A percentile compares a stretch with the other conserved stretches of the same genome.
Conservation (phyloP, 2,888 invertebrate species). For the Nemotelus nigrinus region DNA sequence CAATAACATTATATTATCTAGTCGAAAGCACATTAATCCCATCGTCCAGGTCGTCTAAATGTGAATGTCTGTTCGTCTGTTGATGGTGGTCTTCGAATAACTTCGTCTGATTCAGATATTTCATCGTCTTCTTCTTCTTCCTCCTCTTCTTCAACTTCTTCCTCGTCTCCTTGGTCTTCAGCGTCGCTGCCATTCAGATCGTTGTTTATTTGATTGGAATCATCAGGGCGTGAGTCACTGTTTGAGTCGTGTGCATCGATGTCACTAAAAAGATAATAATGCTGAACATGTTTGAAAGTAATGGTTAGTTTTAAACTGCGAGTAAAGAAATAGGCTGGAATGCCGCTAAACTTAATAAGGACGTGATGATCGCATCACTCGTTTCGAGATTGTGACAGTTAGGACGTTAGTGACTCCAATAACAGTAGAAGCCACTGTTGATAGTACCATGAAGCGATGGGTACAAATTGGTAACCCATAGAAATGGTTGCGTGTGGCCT, state of each 20-base stretch:
- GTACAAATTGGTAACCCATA: too few species aligned
- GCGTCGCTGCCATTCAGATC: background rate
- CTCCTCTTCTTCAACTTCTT: constrained; percentile 45
- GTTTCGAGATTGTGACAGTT: too few species aligned
- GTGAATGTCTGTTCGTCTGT: constrained; percentile 12
- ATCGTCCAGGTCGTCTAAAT: background rate
- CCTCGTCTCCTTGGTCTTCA: constrained; percentile 12
- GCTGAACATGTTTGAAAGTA: too few species aligned
- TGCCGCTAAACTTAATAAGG: too few species aligned
- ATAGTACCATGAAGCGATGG: too few species aligned
- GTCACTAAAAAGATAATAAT: constrained; percentile 7
- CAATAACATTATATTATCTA: constrained; percentile 3
- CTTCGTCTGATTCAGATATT: constrained; percentile 53
- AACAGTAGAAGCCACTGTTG: too few species aligned
- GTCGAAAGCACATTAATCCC: background rate
- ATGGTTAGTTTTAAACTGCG: too few species aligned
- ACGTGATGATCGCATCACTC: too few species aligned
- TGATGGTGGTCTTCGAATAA: constrained; percentile 50
- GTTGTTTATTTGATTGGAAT: background rate
- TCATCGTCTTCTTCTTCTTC: constrained; percentile 53
- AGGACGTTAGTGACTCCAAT: too few species aligned
- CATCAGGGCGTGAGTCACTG: background rate
- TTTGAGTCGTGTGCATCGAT: constrained; percentile 31
- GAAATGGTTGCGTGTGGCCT: too few species aligned
- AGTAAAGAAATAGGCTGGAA: too few species aligned